phyloP scores from a whole-genome alignment of 1,140 invertebrate genomes.

The Diachasma alloeum region DNA sequence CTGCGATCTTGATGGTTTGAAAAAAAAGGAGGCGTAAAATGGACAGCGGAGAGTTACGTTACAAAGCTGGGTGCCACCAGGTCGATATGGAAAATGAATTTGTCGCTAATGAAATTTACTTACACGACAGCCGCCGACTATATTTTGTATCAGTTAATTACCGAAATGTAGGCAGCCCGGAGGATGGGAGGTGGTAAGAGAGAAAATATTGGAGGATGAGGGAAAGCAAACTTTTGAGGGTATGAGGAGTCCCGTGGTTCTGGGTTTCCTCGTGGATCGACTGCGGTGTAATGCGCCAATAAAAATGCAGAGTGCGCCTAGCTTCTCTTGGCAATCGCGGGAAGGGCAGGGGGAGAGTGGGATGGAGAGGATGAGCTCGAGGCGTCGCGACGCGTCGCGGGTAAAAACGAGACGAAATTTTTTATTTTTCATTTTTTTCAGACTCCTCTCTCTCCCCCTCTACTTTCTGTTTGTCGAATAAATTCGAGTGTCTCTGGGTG shows the following conservation, averaged over 20 bases:
- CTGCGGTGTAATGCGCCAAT: conserved; percentile 26
- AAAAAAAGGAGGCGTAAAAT: background rate
- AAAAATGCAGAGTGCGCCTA: conserved; percentile 25
- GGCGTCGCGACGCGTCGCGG: background rate
- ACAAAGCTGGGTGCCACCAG: background rate
- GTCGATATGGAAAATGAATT: background rate
- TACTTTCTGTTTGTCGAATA: background rate
- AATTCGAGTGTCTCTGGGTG: background rate
- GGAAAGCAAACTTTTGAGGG: background rate
- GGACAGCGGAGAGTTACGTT: background rate
- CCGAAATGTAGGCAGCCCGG: background rate
- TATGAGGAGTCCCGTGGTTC: background rate
- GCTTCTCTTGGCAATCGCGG: conserved; percentile 18
- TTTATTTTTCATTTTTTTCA: background rate
- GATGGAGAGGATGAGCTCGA: background rate
- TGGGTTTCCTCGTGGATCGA: background rate
- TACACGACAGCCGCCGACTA: background rate
- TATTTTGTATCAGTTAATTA: background rate
- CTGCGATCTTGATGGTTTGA: background rate
- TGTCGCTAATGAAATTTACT: background rate
- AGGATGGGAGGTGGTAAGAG: background rate
- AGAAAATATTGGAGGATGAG: background rate
- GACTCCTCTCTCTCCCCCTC: background rate
- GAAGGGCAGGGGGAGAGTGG: background rate
- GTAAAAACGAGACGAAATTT: background rate